Conservation (phyloP, 92 coral and sea anemone genomes). For the Epizoanthus stellaris region DNA sequence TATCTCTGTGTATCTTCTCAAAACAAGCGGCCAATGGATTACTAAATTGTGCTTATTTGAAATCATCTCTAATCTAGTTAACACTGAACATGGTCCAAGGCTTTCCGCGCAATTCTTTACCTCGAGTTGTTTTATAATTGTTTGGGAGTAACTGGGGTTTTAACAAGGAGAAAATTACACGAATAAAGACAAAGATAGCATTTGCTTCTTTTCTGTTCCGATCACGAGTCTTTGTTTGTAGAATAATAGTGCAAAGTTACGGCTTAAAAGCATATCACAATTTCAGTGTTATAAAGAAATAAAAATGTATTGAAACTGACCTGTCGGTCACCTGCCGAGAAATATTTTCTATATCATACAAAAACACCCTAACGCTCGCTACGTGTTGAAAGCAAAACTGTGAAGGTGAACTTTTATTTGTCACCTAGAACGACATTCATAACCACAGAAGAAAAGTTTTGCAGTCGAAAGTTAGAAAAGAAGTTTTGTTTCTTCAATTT, state of each 20-base stretch:
- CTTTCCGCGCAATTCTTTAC: neutral
- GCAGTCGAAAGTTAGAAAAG: neutral
- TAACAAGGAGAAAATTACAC: slow-evolving; percentile 30
- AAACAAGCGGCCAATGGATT: slow-evolving; percentile 64
- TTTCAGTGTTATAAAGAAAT: slow-evolving; percentile 49
- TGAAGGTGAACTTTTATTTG: neutral
- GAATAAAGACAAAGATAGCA: slow-evolving; percentile 41
- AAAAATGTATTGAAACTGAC: slow-evolving; percentile 52
- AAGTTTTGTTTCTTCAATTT: slow-evolving; percentile 5
- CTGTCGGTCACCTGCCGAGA: slow-evolving; percentile 34
- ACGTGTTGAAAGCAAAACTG: slow-evolving; percentile 10
- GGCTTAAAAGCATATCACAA: slow-evolving; percentile 60
- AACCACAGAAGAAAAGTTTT: neutral
- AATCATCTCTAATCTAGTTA: slow-evolving; percentile 83
- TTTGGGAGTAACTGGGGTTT: neutral
- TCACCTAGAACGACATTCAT: neutral
- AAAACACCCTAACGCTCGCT: neutral
- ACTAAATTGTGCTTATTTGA: slow-evolving; percentile 70
- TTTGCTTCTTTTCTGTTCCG: slow-evolving; percentile 62
- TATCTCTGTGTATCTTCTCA: slow-evolving; percentile 80
- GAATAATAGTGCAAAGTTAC: slow-evolving; percentile 61
- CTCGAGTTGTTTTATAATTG: neutral
- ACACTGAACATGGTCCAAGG: slow-evolving; percentile 56
- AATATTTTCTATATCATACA: neutral
- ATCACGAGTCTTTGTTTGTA: slow-evolving; percentile 60